Evolutionary conservation across 1,140 invertebrate genomes (phyloP), one percentile per base, ranked within the genome.

Genomic region (Elysia chlorotica): DNA sequence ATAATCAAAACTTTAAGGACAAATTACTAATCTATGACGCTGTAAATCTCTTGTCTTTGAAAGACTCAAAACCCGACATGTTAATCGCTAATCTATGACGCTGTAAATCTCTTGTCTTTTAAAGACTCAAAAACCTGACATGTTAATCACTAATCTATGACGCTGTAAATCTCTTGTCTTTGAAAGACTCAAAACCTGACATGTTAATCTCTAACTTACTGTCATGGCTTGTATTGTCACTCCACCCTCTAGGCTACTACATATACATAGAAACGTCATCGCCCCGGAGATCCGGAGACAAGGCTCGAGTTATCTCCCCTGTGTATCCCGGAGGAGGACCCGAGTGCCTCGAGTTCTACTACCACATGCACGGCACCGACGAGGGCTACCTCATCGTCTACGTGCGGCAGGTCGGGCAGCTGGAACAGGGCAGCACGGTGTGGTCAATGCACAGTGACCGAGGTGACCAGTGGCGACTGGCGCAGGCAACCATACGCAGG

Each of bases 361-460:
- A 89, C 79, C 93, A 94, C 80, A 94, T 95, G 93, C 93, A 90
- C 79, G 93, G 93, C 25, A 59, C 33, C 25, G 79, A 37, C 33
- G 78, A 83, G 56, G 85, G 86, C 6, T 76, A 71, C 17, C 73
- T 87, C 17, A 71, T 77, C 41, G 74, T 86, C 10, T 81, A 80
- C 53, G 68, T 75, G 4, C 68, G 71, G 23, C 70, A 48, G 25
- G 71, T 70, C 36, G 80, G 77, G 10, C 65, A 23, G 25, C 28
- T 25, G 1, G 54, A 70, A 5, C n/a, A 10, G 0, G 23, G 6
- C 17, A 23, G 41, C 3, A 3, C 17, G 19, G 37, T 73, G 28
- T 69, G 57, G 57, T 31, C 75, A 38, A 77, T 76, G 65, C 66
- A 73, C 48, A 80, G 81, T 30, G 79, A 79, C 61, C 78, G 79